A percentile compares a stretch with the other conserved stretches of the same genome.
These are phyloP conservation scores for Aricia agestis DNA, from an alignment of 1,140 invertebrate species.

Conservation along the genomic window DNA sequence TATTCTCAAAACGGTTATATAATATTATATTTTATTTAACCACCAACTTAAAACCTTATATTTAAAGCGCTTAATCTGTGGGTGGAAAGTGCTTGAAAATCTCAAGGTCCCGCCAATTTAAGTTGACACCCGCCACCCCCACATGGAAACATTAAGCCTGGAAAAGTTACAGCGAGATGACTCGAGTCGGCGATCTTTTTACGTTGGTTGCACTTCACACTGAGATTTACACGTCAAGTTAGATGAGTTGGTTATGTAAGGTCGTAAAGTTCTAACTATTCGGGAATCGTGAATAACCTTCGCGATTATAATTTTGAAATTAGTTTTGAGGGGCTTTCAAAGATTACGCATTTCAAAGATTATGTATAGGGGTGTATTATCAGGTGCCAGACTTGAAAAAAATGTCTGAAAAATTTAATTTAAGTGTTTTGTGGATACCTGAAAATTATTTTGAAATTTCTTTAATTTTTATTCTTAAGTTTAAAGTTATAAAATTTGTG, in stretches of 20 bases:
- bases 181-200: slow-evolving; percentile 40
- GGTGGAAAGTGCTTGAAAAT: slow-evolving; percentile 43
- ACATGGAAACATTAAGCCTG: slow-evolving; percentile 30
- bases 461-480: background rate
- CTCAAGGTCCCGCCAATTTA: slow-evolving; percentile 48
- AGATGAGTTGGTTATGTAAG: slow-evolving; percentile 51
- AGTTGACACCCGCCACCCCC: slow-evolving; percentile 43
- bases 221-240: slow-evolving; percentile 29
- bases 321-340: background rate
- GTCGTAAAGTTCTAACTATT: background rate
- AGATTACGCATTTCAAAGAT: background rate
- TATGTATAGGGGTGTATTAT: too few relatives aligned
- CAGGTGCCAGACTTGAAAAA: too few relatives aligned
- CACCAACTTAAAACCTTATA: slow-evolving; percentile 24
- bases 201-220: slow-evolving; percentile 32
- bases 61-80: slow-evolving; percentile 59
- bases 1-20: too few relatives aligned
- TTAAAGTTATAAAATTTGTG: background rate
- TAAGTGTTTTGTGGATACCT: too few relatives aligned
- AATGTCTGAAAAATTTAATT: too few relatives aligned
- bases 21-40: background rate
- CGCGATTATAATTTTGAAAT: background rate
- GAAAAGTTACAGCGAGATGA: slow-evolving; percentile 21
- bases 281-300: background rate
- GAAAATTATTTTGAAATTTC: too few relatives aligned